Evolutionary conservation across 2,888 invertebrate species (phyloP).

Genomic region (Magallana nippona): DNA sequence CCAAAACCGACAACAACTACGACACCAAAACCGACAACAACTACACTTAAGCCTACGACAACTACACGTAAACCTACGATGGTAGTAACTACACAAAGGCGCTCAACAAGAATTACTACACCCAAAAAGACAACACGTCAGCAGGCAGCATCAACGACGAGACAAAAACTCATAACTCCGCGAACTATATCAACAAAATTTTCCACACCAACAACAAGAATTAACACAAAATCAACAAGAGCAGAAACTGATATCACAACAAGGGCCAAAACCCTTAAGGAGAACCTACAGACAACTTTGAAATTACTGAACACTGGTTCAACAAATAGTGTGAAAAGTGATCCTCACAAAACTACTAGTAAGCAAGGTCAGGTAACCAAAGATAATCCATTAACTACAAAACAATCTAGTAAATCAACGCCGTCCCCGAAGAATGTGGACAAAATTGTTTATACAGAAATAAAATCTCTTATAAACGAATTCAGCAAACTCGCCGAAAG

Average conservation of each 20-base stretch:
- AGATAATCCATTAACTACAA: neutral
- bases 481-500: neutral
- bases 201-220: slow-evolving; percentile 5
- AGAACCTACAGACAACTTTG: neutral
- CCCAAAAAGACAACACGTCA: neutral
- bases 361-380: neutral
- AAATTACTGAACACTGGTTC: neutral
- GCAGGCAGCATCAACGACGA: too few relatives aligned
- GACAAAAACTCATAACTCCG: too few relatives aligned
- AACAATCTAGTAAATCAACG: neutral
- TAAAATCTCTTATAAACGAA: neutral
- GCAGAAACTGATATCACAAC: neutral
- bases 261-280: neutral
- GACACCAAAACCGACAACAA: slow-evolving; percentile 5
- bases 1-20: neutral
- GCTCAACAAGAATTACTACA: neutral
- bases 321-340: neutral
- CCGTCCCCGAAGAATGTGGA: neutral
- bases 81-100: neutral
- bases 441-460: neutral
- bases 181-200: neutral
- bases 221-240: neutral
- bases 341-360: neutral
- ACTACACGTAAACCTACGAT: neutral
- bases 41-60: neutral